Evolutionary conservation across 2,797 vertebrate species (phyloP).

Genomic region (Bradypodion ventrale): DNA sequence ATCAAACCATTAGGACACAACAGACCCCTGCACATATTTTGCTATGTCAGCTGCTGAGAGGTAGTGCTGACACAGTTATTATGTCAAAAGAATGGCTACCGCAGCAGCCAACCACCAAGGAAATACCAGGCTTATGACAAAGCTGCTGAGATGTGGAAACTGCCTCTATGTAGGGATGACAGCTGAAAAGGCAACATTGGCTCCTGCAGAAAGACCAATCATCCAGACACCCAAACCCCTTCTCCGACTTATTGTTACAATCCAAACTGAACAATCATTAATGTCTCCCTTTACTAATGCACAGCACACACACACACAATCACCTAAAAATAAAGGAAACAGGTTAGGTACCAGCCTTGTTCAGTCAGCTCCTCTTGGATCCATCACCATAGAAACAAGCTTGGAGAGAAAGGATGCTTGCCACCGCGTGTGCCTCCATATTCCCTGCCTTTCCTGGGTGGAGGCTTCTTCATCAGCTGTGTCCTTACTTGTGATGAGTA

Average conservation of each 20-base stretch:
- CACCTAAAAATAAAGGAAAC: constrained; percentile 33
- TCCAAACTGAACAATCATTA: background rate
- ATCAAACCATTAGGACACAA: too few relatives aligned
- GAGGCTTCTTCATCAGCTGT: constrained; percentile 22
- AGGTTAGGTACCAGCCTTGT: background rate
- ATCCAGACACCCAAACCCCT: background rate
- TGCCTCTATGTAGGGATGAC: fast-evolving
- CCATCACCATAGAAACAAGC: constrained; percentile 67
- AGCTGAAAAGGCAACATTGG: background rate
- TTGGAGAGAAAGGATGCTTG: constrained; percentile 6
- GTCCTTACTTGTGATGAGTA: fast-evolving
- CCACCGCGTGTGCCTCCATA: constrained; percentile 27
- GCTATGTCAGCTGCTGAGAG: constrained; percentile 25
- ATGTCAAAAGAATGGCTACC: constrained; percentile 30
- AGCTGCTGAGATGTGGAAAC: constrained; percentile 3
- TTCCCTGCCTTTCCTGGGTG: constrained; percentile 41
- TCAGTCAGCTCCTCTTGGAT: constrained; percentile 29
- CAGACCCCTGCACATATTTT: constrained; percentile 37
- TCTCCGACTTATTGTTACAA: fast-evolving
- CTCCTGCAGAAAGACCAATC: background rate
- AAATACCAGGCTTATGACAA: background rate
- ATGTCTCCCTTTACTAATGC: constrained; percentile 29
- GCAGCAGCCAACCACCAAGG: constrained; percentile 33
- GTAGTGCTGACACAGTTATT: constrained; percentile 10
- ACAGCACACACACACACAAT: background rate